Conservation (phyloP, 2,797 vertebrate genomes). For the Coreius guichenoti region DNA sequence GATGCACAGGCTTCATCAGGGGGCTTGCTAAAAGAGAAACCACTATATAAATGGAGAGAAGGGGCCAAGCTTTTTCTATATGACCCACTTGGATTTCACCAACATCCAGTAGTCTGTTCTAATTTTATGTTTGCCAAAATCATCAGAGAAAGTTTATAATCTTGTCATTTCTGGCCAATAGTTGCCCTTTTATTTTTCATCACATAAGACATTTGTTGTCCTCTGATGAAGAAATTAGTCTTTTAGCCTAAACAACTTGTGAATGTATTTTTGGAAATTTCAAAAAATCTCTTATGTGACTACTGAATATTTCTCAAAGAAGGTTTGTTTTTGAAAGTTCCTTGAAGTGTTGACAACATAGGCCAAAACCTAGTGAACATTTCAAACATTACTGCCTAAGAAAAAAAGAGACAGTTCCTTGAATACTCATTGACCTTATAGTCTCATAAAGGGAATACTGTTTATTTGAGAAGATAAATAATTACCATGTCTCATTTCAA, state of each 20-base stretch:
- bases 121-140: not conserved
- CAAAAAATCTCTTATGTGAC: not conserved
- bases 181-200: not conserved
- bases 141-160: not conserved
- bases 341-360: not conserved
- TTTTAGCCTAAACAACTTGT: not conserved
- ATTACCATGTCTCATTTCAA: too few species aligned
- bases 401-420: not conserved
- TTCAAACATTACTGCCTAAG: not conserved
- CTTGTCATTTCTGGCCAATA: not conserved
- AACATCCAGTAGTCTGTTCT: not conserved
- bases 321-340: not conserved
- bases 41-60: constrained; percentile 14
- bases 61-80: constrained; percentile 2
- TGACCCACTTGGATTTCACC: constrained; percentile 10
- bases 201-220: too few species aligned
- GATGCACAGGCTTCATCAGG: not conserved
- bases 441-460: not conserved
- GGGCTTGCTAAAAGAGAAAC: constrained; percentile 20
- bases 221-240: not conserved
- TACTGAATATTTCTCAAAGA: not conserved
- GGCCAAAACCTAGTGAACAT: not conserved
- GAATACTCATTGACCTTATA: not conserved
- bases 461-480: not conserved
- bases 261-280: not conserved